Percentiles rank a stretch among this genome's conserved stretches.
Conservation (phyloP, 2,888 invertebrate species). For the Terebella lapidaria region DNA sequence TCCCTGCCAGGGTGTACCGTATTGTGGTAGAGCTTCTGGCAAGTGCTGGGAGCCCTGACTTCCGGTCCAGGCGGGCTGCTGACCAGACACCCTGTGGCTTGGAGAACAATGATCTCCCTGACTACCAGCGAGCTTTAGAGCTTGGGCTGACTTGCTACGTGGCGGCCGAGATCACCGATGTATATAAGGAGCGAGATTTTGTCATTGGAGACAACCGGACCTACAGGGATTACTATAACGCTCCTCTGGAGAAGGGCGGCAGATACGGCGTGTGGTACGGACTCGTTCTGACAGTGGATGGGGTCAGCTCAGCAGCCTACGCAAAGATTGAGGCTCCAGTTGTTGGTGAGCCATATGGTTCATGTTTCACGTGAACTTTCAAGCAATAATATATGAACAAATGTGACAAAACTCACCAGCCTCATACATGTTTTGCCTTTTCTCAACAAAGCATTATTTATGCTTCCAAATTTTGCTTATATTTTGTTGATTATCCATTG, state of each 20-base stretch:
- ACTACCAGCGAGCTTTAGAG: slow-evolving; percentile 64
- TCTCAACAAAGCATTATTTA: no score
- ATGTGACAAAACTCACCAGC: not conserved
- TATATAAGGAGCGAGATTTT: slow-evolving; percentile 67
- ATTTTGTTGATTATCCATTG: no score
- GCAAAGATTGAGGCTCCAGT: slow-evolving; percentile 36
- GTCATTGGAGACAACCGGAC: slow-evolving; percentile 71
- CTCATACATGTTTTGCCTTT: no score
- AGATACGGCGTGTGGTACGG: slow-evolving; percentile 69
- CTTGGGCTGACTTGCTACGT: slow-evolving; percentile 75
- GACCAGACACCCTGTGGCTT: slow-evolving; percentile 20
- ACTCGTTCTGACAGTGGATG: slow-evolving; percentile 67
- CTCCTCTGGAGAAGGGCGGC: slow-evolving; percentile 64
- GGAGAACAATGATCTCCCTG: slow-evolving; percentile 24
- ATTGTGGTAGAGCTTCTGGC: slow-evolving; percentile 31
- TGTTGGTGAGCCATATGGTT: slow-evolving; percentile 30
- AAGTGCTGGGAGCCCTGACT: not conserved
- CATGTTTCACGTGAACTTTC: no score
- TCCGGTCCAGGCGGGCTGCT: not conserved
- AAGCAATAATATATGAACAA: no score
- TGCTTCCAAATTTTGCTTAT: no score
- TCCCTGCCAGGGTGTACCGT: slow-evolving; percentile 39
- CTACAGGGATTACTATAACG: slow-evolving; percentile 76
- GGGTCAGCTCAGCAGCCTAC: slow-evolving; percentile 51
- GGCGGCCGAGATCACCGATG: slow-evolving; percentile 69